Percentiles rank a stretch among this genome's conserved stretches.
These are phyloP conservation scores for Uria lomvia DNA, from an alignment of 2,113 vertebrate genomes.

Conservation along the genomic window DNA sequence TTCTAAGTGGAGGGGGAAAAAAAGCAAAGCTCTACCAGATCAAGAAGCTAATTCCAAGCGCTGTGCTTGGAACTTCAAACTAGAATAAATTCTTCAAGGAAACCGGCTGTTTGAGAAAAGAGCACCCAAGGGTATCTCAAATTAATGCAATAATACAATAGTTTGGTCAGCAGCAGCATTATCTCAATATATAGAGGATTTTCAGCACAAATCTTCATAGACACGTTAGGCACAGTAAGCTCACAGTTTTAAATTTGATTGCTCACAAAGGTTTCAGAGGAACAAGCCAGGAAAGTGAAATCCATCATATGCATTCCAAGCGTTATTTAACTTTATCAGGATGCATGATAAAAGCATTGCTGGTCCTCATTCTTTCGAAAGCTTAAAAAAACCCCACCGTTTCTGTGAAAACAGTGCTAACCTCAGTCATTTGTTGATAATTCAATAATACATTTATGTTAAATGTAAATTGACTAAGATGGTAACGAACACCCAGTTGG, in stretches of 20 bases:
- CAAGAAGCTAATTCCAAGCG: neutral
- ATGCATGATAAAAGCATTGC: neutral
- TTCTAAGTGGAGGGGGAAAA: neutral
- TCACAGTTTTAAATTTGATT: neutral
- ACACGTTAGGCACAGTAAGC: neutral
- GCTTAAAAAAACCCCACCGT: neutral
- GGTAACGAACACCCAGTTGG: accelerated
- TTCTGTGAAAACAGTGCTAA: neutral
- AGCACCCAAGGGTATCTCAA: neutral
- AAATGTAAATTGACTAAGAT: neutral
- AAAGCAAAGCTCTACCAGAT: neutral
- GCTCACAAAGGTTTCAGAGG: neutral
- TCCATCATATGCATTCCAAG: neutral
- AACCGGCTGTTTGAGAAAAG: neutral
- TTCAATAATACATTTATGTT: neutral
- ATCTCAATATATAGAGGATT: neutral
- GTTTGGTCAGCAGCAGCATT: neutral
- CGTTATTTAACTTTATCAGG: neutral
- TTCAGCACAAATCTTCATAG: neutral
- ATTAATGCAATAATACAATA: neutral
- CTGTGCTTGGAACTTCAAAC: neutral
- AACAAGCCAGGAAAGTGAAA: neutral
- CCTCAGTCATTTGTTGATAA: neutral
- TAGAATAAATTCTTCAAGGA: neutral
- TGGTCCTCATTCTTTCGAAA: neutral